Base-by-base conservation (phyloP, 30 jellyfish, hydroid and myxozoan species). In the Rhopilema esculentum region DNA sequence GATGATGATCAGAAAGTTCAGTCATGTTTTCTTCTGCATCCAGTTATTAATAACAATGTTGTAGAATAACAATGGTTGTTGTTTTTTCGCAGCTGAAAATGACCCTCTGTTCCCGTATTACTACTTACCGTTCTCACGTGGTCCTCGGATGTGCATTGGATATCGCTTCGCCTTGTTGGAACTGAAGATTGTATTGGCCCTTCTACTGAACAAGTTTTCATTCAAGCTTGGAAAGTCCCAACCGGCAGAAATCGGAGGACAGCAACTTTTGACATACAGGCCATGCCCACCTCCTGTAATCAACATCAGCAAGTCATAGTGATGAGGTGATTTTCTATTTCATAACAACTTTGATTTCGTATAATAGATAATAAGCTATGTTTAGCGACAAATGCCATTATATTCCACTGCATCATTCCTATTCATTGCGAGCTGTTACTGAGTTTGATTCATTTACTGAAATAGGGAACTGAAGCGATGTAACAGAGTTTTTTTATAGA, bases 91-190 rank as follows among this genome's bases (percentile, higher is more conserved):
- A 76, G 87, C 27, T 51, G 87, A 50, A 1, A 23, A 49, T 15
- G 87, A 76, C 64, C 87, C 87, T 4, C 48, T 76, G 75, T 76
- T 76, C 66, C 76, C 87, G 2, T 76, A 76, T 52, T 76, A 76
- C 49, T 76, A 21, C 27, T 21, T 57, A 40, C 87, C 87, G 17
- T 76, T 76, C 33, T 76, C 87, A 2, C 87, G 87, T 76, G 87
- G 87, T 17, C 87, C 87, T 0, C 87, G 87, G 7, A 76, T 52
- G 87, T 76, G 87, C 66, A 76, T 76, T 27, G 87, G 87, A 2
- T 27, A 76, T 30, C 75, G 87, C 24, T 76, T 76, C 62, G 87
- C 75, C 8, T 18, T 21, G 49, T 26, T 76, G 87, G 87, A 76
- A 30, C n/a, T 76, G 87, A 76, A 76, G 66, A 75, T 76, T 51